phyloP scores from a whole-genome alignment of 2,888 invertebrate species.

The Ochropacha duplaris region DNA sequence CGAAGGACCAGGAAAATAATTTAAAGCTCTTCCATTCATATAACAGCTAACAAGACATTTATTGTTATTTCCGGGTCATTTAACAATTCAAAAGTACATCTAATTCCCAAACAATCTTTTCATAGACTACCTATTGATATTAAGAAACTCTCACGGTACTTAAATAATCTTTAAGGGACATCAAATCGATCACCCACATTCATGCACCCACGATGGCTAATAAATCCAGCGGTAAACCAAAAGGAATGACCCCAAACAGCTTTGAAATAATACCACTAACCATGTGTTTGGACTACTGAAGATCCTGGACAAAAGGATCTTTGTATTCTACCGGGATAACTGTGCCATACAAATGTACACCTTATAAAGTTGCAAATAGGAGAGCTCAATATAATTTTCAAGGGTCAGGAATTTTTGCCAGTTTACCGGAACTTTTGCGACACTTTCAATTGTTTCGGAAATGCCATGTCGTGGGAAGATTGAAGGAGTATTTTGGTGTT shows the following conservation, averaged over 20 bases:
- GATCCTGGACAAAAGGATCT: conserved; percentile 38
- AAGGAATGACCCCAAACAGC: conserved; percentile 57
- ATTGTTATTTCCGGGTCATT: conserved; percentile 11
- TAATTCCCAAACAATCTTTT: background rate
- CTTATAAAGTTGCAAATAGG: conserved; percentile 22
- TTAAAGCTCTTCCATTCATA: background rate
- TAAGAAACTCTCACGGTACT: conserved; percentile 53
- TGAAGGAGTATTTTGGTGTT: conserved; percentile 14
- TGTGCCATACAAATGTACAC: conserved; percentile 18
- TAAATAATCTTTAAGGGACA: conserved; percentile 40
- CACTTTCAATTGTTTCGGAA: conserved; percentile 60
- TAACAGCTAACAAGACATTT: background rate
- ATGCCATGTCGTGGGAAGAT: conserved; percentile 67
- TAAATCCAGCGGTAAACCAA: conserved; percentile 41
- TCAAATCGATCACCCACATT: conserved; percentile 48
- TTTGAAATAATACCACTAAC: conserved; percentile 55
- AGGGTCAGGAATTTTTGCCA: conserved; percentile 16
- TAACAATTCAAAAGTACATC: conserved; percentile 1
- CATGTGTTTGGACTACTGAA: conserved; percentile 61
- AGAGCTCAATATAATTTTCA: conserved; percentile 1
- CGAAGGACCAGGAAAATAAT: background rate
- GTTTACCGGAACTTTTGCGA: conserved; percentile 59
- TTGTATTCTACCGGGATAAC: conserved; percentile 29
- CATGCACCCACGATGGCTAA: conserved; percentile 54
- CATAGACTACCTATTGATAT: background rate